Base-by-base conservation (phyloP, 2,113 vertebrate species). In the Phrynosoma platyrhinos region DNA sequence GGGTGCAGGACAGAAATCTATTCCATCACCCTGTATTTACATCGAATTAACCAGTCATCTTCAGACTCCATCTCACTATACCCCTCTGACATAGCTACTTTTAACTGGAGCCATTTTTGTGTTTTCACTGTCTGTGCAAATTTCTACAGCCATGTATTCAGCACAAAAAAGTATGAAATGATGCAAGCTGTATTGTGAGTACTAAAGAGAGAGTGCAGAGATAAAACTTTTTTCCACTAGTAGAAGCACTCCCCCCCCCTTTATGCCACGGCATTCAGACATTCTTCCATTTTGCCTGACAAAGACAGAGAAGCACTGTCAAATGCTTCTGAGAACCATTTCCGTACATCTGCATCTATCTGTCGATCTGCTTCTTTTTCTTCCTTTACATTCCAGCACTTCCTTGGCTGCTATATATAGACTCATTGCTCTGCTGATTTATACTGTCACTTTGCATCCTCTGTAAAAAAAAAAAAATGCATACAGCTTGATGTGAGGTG, bases 311-410 rank as follows among this genome's bases (percentile, higher is more conserved):
- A 62, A 91, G 71, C 74, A 88, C 69, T 1, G 0, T 87, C 91
- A 94, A 90, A 94, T 79, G 55, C 80, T 91, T 91, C 85, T 82
- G 75, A 92, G 91, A 92, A 92, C 90, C 88, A 82, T 91, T 93
- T 90, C 89, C 88, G 47, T 52, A 81, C 72, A 40, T 83, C 32
- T 85, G 21, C 66, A 82, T 72, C 64, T 93, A n/a, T 91, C 64
- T 87, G 79, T 90, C 83, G 93, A 4, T 92, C 89, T 94, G 64
- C 78, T 91, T 79, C 30, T 89, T 87, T 84, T 88, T 68, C 58
- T 91, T 52, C 42, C 20, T 91, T 88, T 92, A 32, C 20, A 36
- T 72, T 36, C 21, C 66, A 84, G 40, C 89, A 85, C 40, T n/a
- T 91, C 82, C 58, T 89, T 90, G 40, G 83, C 66, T 89, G 68